Evolutionary conservation across 2,888 invertebrate species (phyloP), one percentile per base, ranked within the genome.

Genomic region (Nomada fucata): DNA sequence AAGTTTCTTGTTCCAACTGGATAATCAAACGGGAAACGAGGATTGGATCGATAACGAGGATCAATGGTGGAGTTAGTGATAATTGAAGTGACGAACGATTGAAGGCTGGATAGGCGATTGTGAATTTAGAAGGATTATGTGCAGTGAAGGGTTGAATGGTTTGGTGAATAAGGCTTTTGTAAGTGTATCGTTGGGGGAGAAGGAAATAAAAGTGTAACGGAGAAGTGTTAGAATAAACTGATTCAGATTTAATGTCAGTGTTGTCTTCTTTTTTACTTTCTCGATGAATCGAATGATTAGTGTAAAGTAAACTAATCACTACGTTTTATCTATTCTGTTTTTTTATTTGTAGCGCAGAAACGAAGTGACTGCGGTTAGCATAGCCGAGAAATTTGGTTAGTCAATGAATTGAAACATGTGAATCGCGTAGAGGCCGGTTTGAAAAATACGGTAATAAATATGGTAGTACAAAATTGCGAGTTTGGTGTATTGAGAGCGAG

Each of bases 301-400:
- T 7, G 36, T 36, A 7, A 36, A 36, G 36, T 36, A 47, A 26
- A 59, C 13, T 11, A 63, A 23, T 23, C 13, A 7, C 36, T 7
- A 0, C 36, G 1, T 36, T 36, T 36, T 36, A 36, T 36, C 36
- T 36, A 36, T 36, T 7, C 7, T 36, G 0, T 36, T 29, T 7
- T 53, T 2, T 26, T 18, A 1, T 47, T 60, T 4, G 10, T 2
- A 29, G 18, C 10, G 23, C 1, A 7, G 4, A 4, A 5, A 42
- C 2, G 5, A 0, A 2, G 10, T 15, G 23, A 70, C 59, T 47
- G 26, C 23, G 50, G 10, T 29, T 50, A 11, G 9, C 2, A 15
- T 9, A 9, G 15, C 3, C 15, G 29, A 47, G 26, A 60, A 70
- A 70, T 71, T 60, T 11, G 60, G 60, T 71, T 71, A 71, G 47